These are phyloP conservation scores for Lochmaea capreae DNA, from an alignment of 2,888 invertebrate genomes.

Conservation along the genomic window DNA sequence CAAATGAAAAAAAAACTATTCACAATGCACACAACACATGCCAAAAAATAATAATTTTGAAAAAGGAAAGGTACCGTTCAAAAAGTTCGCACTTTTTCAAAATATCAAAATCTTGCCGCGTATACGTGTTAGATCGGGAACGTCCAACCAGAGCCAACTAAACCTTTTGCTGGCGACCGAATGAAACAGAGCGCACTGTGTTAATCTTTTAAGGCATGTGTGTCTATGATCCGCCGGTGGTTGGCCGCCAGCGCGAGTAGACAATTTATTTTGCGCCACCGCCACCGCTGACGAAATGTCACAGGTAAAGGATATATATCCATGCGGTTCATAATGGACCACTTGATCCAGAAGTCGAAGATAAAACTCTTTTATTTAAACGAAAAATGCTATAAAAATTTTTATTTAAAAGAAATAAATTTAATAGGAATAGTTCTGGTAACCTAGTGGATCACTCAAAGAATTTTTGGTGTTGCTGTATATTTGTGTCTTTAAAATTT, in stretches of 20 bases:
- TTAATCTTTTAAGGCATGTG: constrained; percentile 42
- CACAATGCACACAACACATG: constrained; percentile 21
- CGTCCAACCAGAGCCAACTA: constrained; percentile 30
- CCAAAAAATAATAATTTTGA: not conserved
- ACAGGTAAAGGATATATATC: constrained; percentile 18
- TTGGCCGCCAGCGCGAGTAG: constrained; percentile 28
- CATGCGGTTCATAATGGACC: constrained; percentile 21
- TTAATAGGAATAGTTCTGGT: too few species aligned
- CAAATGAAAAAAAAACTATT: not conserved
- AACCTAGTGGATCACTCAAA: too few species aligned
- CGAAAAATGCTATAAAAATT: too few species aligned
- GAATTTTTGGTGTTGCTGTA: too few species aligned
- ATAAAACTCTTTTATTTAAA: not conserved
- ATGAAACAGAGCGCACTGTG: constrained; percentile 28
- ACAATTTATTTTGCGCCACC: constrained; percentile 30
- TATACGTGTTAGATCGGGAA: not conserved
- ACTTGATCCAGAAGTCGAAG: constrained; percentile 21
- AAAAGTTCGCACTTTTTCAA: not conserved
- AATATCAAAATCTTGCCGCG: too few species aligned
- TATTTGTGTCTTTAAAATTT: too few species aligned
- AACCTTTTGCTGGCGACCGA: constrained; percentile 27
- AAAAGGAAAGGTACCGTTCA: constrained; percentile 1
- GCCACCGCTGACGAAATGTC: constrained; percentile 28
- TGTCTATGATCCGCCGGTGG: constrained; percentile 39
- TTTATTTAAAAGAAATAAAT: too few species aligned